Evolutionary conservation across 2,888 invertebrate genomes (phyloP).

Genomic region (Gasteruption jaculator): DNA sequence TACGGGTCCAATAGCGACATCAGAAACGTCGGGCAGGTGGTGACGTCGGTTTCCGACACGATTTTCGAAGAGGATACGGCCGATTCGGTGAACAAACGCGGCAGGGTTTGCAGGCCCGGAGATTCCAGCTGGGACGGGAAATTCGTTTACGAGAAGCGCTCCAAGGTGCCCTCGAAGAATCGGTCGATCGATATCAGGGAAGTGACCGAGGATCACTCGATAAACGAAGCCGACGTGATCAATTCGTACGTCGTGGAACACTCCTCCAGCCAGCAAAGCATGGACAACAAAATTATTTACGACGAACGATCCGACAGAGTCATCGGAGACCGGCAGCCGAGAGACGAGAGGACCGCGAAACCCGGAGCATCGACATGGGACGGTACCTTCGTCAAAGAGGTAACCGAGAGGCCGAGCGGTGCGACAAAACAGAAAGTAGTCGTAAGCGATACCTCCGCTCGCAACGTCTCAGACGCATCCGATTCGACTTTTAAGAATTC

Average conservation of each 20-base stretch:
- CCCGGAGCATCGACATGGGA: slow-evolving; percentile 42
- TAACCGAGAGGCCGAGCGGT: slow-evolving; percentile 23
- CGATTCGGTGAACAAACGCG: slow-evolving; percentile 17
- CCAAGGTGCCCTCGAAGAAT: no score
- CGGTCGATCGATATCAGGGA: slow-evolving; percentile 37
- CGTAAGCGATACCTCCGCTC: slow-evolving; percentile 25
- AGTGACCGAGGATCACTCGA: slow-evolving; percentile 38
- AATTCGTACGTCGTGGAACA: slow-evolving; percentile 42
- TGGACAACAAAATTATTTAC: slow-evolving; percentile 25
- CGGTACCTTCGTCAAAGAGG: slow-evolving; percentile 34
- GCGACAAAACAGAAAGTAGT: slow-evolving; percentile 17
- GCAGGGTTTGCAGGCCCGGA: slow-evolving; percentile 33
- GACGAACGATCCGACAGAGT: slow-evolving; percentile 15
- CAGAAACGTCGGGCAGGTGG: slow-evolving; percentile 32
- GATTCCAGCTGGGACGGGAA: slow-evolving; percentile 57
- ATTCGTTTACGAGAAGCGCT: slow-evolving; percentile 56
- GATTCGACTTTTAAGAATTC: slow-evolving; percentile 25
- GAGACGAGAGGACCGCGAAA: slow-evolving; percentile 29
- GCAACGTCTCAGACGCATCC: slow-evolving; percentile 17
- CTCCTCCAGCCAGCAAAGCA: slow-evolving; percentile 38
- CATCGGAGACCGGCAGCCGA: no score
- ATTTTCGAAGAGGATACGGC: slow-evolving; percentile 37
- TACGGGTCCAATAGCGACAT: slow-evolving; percentile 30
- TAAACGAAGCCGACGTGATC: slow-evolving; percentile 41
- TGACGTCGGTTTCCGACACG: slow-evolving; percentile 34